Evolutionary conservation across 2,113 vertebrate species (phyloP), one percentile per base, ranked within the genome.

Genomic region (Plotosus lineatus): DNA sequence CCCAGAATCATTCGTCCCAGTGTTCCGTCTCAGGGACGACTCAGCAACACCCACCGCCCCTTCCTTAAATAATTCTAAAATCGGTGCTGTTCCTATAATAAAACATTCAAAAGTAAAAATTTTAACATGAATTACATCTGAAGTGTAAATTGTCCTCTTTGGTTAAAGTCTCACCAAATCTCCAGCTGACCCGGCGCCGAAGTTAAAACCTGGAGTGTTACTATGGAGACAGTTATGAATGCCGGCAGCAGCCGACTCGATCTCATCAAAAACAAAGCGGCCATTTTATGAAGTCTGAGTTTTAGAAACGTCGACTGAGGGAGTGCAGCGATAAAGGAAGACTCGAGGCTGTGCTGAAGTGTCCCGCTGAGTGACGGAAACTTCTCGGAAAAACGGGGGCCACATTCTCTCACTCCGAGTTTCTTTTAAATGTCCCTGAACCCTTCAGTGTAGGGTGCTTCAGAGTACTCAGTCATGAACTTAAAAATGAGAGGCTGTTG

Each of bases 191-290:
- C 55, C 33, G 21, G 78, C 74, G 56, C 75, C 51, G 63, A 60
- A 68, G 75, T 80, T 23, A 77, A 85, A 69, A 11, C 6, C 55
- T 21, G 21, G 31, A 48, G 9, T 8, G 73, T 83, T 56, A 40
- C 75, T 79, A 66, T 79, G 68, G 81, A 79, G 69, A 83, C 66
- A 4, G 63, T 73, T 66, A 38, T 0, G 51, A 56, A 80, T n/a
- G 75, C 48, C 58, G 23, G 11, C 23, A 21, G 28, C n/a, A 42
- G 75, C 68, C 21, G 7, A 36, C 46, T 40, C 12, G 3, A 65
- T 68, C 46, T 36, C 38, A 3, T 4, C 40, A 14, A 81, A 33
- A 66, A 75, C 78, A 81, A 77, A 78, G 79, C 71, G 36, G 68
- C 40, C 75, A 75, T 73, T 83, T 75, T 61, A n/a, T 63, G 26